Base-by-base conservation (phyloP, 1,140 invertebrate species). In the Wiebesia pumilae region DNA sequence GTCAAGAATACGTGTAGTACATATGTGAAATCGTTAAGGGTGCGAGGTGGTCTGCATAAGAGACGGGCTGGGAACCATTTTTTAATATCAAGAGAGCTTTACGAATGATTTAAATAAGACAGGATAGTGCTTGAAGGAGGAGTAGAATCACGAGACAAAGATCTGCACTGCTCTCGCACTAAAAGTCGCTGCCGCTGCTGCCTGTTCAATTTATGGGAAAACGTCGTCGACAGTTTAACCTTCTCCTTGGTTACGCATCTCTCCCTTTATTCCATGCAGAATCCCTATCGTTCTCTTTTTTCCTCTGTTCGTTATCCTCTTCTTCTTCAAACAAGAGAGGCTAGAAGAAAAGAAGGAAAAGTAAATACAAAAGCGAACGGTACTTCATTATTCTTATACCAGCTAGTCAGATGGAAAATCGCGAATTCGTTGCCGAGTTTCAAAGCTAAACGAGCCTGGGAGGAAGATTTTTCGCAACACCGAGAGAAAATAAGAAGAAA, bases 101-200 rank as follows among this genome's bases (percentile, higher is more conserved):
- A 86, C 85, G 88, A 88, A 90, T 90, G 89, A 92, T 92, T 91
- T 92, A 91, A 91, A 92, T 92, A 92, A 93, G 91, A 87, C 89
- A 91, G 87, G 67, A 88, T 83, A 83, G 88, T 88, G 82, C 82
- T 88, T 83, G 87, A 67, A 82, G 80, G 86, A 84, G 89, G 88
- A 91, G 88, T 86, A 83, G 88, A 33, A 71, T 82, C 65, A 35
- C 21, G 54, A 77, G 73, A 83, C 82, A 83, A 83, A 83, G 82
- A 38, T 54, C 35, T 27, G 27, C 35, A 38, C 7, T 24, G 35
- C 40, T 27, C 30, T 58, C 35, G 69, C 10, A 80, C 30, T 67
- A 81, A 54, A 73, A 78, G 73, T 84, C 75, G 40, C 12, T 65
- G 21, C n/a, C 1, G 84, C 78, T 62, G 27, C 83, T 27, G 89